phyloP scores from a whole-genome alignment of 1,140 invertebrate species.

The Pogonomyrmex barbatus region DNA sequence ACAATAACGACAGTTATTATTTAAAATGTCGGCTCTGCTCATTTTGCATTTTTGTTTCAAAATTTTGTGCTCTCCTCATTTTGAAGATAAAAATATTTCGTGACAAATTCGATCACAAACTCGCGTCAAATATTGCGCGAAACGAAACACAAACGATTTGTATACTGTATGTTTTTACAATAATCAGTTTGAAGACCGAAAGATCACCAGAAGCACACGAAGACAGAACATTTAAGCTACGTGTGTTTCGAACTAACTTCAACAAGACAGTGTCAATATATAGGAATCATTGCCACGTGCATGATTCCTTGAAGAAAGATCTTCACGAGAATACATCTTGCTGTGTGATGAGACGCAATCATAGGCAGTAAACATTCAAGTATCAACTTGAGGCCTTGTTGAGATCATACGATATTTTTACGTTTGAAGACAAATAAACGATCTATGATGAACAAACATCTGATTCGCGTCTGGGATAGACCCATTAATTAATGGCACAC shows the following conservation, averaged over 20 bases:
- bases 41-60: background rate
- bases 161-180: background rate
- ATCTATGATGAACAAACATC: conserved; percentile 18
- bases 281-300: background rate
- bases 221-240: background rate
- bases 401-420: conserved; percentile 11
- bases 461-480: background rate
- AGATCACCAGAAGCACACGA: background rate
- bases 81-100: background rate
- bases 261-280: background rate
- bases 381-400: background rate
- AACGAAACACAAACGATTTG: background rate
- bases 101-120: background rate
- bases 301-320: conserved; percentile 13
- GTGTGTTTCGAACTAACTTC: background rate
- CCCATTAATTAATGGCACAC: conserved; percentile 20
- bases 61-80: no score
- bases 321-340: background rate
- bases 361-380: background rate
- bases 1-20: no score
- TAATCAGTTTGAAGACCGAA: background rate
- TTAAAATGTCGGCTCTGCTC: background rate
- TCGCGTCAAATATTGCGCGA: background rate
- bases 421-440: background rate
- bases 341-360: background rate